A percentile compares a stretch with the other conserved stretches of the same genome.
Evolutionary conservation across 1,140 invertebrate genomes (phyloP).

Genomic region (Macrotrachela quadricornifera): DNA sequence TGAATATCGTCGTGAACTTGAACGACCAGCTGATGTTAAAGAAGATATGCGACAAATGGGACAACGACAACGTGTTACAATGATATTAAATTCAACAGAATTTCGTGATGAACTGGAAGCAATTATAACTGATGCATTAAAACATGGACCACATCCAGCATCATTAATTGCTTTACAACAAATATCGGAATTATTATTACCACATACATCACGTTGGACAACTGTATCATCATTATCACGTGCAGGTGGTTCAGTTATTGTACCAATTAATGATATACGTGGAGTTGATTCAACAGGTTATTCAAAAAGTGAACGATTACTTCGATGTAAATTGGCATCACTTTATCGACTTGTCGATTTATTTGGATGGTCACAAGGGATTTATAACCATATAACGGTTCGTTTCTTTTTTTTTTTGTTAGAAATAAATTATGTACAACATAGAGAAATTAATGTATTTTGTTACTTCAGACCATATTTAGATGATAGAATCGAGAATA

Average conservation of each 20-base stretch:
- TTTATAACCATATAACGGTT: conserved; percentile 52
- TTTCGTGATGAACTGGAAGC: conserved; percentile 90
- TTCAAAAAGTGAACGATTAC: conserved; percentile 74
- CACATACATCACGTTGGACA: conserved; percentile 14
- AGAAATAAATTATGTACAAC: too few relatives aligned
- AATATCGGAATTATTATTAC: conserved; percentile 51
- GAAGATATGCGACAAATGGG: conserved; percentile 93
- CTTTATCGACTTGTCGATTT: conserved; percentile 83
- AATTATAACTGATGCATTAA: conserved; percentile 51
- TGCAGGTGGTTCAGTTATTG: conserved; percentile 15
- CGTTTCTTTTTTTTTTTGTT: conserved; percentile 17
- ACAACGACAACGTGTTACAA: conserved; percentile 72
- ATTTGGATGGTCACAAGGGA: conserved; percentile 78
- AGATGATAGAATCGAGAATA: too few relatives aligned
- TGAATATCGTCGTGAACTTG: conserved; percentile 17
- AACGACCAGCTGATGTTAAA: conserved; percentile 37
- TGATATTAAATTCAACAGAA: conserved; percentile 79
- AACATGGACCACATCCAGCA: conserved; percentile 36
- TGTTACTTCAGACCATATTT: too few relatives aligned
- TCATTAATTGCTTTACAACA: conserved; percentile 67
- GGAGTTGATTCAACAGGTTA: conserved; percentile 81
- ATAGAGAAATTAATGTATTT: too few relatives aligned
- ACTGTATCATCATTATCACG: conserved; percentile 1
- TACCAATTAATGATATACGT: conserved; percentile 90
- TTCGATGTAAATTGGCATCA: conserved; percentile 83